Evolutionary conservation across 2,113 vertebrate genomes (phyloP), one percentile per base, ranked within the genome.

Genomic region (Pachyramphus minor): DNA sequence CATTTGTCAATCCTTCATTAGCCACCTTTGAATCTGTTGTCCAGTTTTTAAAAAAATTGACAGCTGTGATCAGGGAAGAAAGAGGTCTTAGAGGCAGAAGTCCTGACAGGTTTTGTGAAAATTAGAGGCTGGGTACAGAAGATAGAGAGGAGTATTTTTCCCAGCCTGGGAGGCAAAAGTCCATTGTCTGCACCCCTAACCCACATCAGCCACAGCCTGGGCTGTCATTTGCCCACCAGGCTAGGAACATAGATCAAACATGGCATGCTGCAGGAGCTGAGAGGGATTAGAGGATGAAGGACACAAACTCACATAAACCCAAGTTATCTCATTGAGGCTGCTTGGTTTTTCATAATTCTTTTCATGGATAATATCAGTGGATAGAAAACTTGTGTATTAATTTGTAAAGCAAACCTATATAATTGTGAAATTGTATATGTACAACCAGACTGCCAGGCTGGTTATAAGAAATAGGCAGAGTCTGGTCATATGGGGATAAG

Each of bases 221-320:
- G 31, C 9, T 68, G 20, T 58, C 2, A 0, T 58, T 35, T 66
- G 47, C 25, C 18, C 62, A 66, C 5, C 10, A 44, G 31, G 11
- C 10, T 79, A n/a, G 82, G 18, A 82, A 85, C 9, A 9, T 2
- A 78, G 19, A 64, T 28, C 28, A 63, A 83, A 55, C 11, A 88
- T 2, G 4, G 23, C 0, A 1, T 23, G 30, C 66, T 47, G 31
- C 1, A 2, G 39, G 44, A 82, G 10, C 16, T 72, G 25, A 64
- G 15, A 63, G 23, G 52, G 21, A 80, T 68, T 64, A 64, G 39
- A 30, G 44, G 14, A 53, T 12, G 24, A 19, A 95, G 7, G 41
- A 79, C 27, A 76, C 27, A 68, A 77, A 76, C 45, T n/a, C 23
- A 87, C 28, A 30, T 15, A 52, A 55, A 80, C 11, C 9, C 18